Evolutionary conservation across 2,797 vertebrate genomes (phyloP), one percentile per base, ranked within the genome.

Genomic region (Enteromius mattozi): DNA sequence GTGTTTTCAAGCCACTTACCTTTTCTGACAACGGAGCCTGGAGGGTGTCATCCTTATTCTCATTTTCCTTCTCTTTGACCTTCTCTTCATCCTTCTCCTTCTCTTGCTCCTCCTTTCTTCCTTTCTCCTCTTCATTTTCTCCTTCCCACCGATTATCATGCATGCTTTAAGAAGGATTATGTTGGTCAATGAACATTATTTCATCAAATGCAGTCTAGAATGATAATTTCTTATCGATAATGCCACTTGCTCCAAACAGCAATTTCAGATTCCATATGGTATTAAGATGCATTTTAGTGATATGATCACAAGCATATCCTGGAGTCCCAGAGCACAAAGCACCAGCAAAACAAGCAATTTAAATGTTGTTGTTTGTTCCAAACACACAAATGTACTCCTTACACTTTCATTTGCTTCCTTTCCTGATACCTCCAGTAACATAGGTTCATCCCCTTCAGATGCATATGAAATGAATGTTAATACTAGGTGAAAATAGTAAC

Each of bases 71-170:
- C 27, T 81, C 76, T 74, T 89, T 84, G 61, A 83, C 88, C 75
- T 70, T 69, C 70, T 83, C 78, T 68, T 89, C 87, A 61, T 83
- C 87, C 7, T 79, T 86, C 10, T 87, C 59, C 65, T 9, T 80
- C 49, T 84, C 89, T 65, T 30, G 68, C 76, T 87, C 75, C 4
- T 93, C 89, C 17, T 87, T 83, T 40, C 86, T 74, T 10, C 87
- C 79, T 19, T 88, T 86, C 40, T 92, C 87, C 5, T 94, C 90
- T 27, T 91, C 90, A 14, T 92, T 93, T 66, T 95, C 94, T 12
- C 86, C 94, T 87, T 97, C 97, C 97, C 97, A 98, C 63, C 97
- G 97, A 91, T 97, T 95, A 88, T 98, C 97, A 12, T 98, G 97
- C 96, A 97, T 97, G 86, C 97, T 98, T 88, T 78, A n/a, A 0